Evolutionary conservation across 2,888 invertebrate genomes (phyloP), one percentile per base, ranked within the genome.

Genomic region (Chrysolina americana): DNA sequence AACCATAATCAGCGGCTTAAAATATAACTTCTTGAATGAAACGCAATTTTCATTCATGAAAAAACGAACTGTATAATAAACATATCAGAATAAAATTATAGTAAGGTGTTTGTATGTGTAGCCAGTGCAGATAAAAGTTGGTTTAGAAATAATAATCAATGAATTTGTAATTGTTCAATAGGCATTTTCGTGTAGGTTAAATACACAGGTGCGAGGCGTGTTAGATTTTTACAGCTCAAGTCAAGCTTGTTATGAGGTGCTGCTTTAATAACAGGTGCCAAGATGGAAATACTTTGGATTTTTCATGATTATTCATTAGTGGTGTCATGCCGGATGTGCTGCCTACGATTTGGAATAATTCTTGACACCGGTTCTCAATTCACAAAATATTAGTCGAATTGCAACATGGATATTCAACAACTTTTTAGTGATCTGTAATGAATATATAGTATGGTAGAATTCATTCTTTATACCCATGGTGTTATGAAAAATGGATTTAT

Each of bases 151-250:
- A 71, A 65, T 66, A 71, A 71, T 71, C 66, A 71, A 53, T 66
- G 66, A 70, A 71, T 62, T 56, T 66, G 71, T 71, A 65, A 65
- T 71, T 65, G 65, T 71, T 47, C 44, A 23, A 71, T 66, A 44
- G 71, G 62, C 59, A 66, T 66, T 71, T 71, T 71, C 71, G 71
- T 71, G 71, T 71, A 71, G 66, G 71, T 47, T 66, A 68, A 19
- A 53, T 21, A 41, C 13, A 41, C 68, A 68, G 68, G 68, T 68
- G 68, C 17, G 13, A 53, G 41, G 50, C 66, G 50, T 66, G 36
- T 66, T 8, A 36, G 11, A 68, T 68, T 68, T 68, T 68, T 68
- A 36, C 53, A 41, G 17, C 19, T 23, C 6, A 53, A 68, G 53
- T 68, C 53, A 23, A 53, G 28, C 36, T 17, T 28, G 41, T 68